These are phyloP conservation scores for Adrianichthys oophorus DNA, from an alignment of 2,797 vertebrate species.

Conservation along the genomic window DNA sequence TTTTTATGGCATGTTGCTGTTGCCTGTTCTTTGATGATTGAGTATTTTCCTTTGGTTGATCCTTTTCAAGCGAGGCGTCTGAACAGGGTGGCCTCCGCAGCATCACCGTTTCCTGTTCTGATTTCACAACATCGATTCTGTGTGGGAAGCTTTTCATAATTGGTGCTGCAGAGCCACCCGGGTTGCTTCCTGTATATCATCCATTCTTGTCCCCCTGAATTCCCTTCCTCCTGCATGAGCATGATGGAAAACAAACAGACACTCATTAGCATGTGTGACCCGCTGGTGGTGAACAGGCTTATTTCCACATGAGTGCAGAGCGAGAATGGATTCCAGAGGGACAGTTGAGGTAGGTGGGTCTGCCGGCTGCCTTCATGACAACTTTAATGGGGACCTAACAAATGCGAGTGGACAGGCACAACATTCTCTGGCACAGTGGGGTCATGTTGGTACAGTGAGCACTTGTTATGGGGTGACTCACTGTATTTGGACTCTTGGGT, in stretches of 20 bases:
- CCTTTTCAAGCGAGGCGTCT: slow-evolving; percentile 8
- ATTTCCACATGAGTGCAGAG: slow-evolving; percentile 77
- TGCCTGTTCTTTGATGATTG: no score
- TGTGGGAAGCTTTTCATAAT: slow-evolving; percentile 57
- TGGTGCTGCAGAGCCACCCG: slow-evolving; percentile 57
- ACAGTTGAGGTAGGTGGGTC: slow-evolving; percentile 81
- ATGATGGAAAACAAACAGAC: slow-evolving; percentile 77
- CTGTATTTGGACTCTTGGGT: slow-evolving; percentile 77
- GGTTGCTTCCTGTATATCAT: slow-evolving; percentile 65
- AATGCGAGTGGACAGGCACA: slow-evolving; percentile 81
- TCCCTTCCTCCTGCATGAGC: slow-evolving; percentile 73
- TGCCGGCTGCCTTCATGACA: slow-evolving; percentile 67
- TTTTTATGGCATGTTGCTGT: no score
- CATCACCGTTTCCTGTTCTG: slow-evolving; percentile 47
- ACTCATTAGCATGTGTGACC: slow-evolving; percentile 81
- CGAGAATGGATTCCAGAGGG: slow-evolving; percentile 74
- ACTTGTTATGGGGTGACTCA: slow-evolving; percentile 71
- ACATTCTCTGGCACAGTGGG: slow-evolving; percentile 68
- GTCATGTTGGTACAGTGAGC: slow-evolving; percentile 75
- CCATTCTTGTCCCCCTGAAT: slow-evolving; percentile 70
- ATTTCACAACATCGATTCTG: slow-evolving; percentile 62
- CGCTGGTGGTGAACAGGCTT: slow-evolving; percentile 77
- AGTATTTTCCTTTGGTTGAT: no score
- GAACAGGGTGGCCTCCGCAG: neutral
- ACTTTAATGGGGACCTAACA: slow-evolving; percentile 77